phyloP scores from a whole-genome alignment of 2,797 vertebrate genomes.

The Pseudomugil gertrudae region DNA sequence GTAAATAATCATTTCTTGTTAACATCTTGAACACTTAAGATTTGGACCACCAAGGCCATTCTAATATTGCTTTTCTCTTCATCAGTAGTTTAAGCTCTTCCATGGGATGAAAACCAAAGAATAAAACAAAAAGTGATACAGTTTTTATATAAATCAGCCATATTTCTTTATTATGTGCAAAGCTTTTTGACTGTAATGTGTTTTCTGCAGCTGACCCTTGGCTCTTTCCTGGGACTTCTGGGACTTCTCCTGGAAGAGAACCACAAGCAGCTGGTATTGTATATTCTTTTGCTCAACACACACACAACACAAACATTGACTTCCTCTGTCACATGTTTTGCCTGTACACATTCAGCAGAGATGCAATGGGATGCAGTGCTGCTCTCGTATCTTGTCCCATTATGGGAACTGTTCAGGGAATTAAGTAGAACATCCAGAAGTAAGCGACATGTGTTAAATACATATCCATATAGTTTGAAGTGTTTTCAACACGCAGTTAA shows the following conservation, averaged over 20 bases:
- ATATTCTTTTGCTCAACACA: conserved; percentile 15
- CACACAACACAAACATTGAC: not conserved
- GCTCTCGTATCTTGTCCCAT: not conserved
- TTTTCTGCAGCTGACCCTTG: conserved; percentile 76
- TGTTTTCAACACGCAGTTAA: too few species aligned
- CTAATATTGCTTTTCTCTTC: not conserved
- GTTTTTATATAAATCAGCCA: not conserved
- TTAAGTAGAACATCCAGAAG: not conserved
- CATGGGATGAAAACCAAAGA: not conserved
- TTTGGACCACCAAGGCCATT: not conserved
- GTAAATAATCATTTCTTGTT: not conserved
- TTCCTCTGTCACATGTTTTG: not conserved
- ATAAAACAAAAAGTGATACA: not conserved
- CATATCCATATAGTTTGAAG: not conserved
- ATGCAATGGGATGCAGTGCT: not conserved
- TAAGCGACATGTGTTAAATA: not conserved
- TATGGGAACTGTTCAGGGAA: not conserved
- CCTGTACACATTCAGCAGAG: not conserved
- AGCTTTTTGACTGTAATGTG: conserved; percentile 15
- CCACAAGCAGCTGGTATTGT: conserved; percentile 77
- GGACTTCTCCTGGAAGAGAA: conserved; percentile 81
- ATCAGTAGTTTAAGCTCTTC: conserved; percentile 2
- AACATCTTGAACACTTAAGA: conserved; percentile 9
- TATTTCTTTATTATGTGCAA: not conserved
- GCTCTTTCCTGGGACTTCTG: conserved; percentile 80